Evolutionary conservation across 2,888 invertebrate species (phyloP), one percentile per base, ranked within the genome.

Genomic region (Melangyna quadrimaculata): DNA sequence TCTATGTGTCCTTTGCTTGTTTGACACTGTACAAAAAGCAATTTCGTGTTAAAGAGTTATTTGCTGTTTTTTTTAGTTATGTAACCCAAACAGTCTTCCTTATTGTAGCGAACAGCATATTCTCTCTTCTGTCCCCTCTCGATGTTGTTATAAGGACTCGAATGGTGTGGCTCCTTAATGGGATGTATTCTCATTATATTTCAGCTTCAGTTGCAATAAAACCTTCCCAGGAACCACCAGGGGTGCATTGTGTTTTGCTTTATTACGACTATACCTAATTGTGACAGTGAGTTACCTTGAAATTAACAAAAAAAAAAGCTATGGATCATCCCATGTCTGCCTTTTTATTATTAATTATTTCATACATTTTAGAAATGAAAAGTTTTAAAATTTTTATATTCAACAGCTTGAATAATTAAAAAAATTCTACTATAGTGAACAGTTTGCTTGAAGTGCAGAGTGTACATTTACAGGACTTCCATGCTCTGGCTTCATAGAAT

Each of bases 1-100:
- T 43, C 71, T 19, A 40, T 79, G 79, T 79, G 59, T 79, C 79
- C 74, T 45, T 29, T 79, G 74, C 59, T 79, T 74, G 84, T 75
- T 84, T 84, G 84, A 72, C 84, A 79, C 79, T 84, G 72, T 40
- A 84, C 79, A 84, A 79, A 78, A 79, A 84, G 79, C 75, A 84
- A 84, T 84, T 84, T 77, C 71, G 79, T 79, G 84, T 72, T 75
- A 79, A 84, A 40, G 77, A 77, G 81, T 67, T 79, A 75, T 71
- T 75, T 75, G 63, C 57, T 59, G 40, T 78, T 74, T 75, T 72
- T 53, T 70, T 74, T 51, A 22, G 19, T 22, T 59, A 45, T 48
- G 19, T 32, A 40, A 37, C 35, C 19, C 35, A 19, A 65, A 51
- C 10, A 24, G 40, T 53, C 45, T 24, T 35, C 22, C 8, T 27